Evolutionary conservation across 2,113 vertebrate species (phyloP), one percentile per base, ranked within the genome.

Genomic region (Erythrolamprus reginae): DNA sequence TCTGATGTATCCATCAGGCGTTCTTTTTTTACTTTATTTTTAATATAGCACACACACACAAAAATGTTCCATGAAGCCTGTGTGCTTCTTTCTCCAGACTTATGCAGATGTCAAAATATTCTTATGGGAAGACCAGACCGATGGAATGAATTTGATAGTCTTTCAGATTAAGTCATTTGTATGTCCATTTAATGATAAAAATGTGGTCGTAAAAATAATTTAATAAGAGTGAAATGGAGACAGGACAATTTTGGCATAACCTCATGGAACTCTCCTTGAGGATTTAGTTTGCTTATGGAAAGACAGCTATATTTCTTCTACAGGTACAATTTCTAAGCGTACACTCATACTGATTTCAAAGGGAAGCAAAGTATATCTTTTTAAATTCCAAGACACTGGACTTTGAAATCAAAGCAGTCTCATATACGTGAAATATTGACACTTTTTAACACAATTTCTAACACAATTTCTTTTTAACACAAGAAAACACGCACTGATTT

Each of bases 121-220:
- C 19, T 93, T 58, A 90, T 42, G n/a, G 91, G 23, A 86, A 23
- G 21, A 6, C 12, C 0, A 82, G 0, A 56, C 92, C 91, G 61
- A 70, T 50, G 38, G 23, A 5, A 47, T 92, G 88, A 94, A 93
- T 90, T 93, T 93, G 90, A 86, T 38, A 33, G 82, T 92, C 90
- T 93, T 92, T 93, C 70, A 92, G 86, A 93, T 88, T 84, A 92
- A 92, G 33, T 88, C 4, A 90, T 94, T 93, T 8, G 77, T 93
- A 93, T 95, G 42, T 70, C 50, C 10, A 65, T 33, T 90, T 48
- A 82, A 84, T 87, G 88, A 53, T 12, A 88, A 95, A 95, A 91
- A 13, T 89, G 26, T 10, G 61, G 1, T 87, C 85, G 23, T 42
- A 88, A 93, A 93, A 93, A 92, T n/a, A 1, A 92, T 56, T 88